Evolutionary conservation across 2,797 vertebrate genomes (phyloP), one percentile per base, ranked within the genome.

Genomic region (Acanthopagrus latus): DNA sequence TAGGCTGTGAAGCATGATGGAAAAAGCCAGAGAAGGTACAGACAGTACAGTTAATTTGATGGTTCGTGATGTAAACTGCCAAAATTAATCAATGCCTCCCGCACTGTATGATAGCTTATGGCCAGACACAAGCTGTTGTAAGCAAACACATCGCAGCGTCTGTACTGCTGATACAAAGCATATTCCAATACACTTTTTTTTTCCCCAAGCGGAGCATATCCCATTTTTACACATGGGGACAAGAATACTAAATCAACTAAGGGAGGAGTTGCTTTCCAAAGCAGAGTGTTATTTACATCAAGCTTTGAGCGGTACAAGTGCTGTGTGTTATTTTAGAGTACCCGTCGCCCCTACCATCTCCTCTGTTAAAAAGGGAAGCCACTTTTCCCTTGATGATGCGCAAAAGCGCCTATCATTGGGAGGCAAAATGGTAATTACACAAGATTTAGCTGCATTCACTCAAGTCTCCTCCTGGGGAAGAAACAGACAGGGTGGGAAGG

Each of bases 391-490:
- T 76, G 81, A 86, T 85, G 85, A 86, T 82, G 89, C 41, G 66
- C 86, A 89, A 82, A 89, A 84, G 88, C 12, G n/a, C 44, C 71
- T 47, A 87, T 90, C 84, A 84, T 84, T 76, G 74, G 73, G 66
- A 88, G 83, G 81, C 69, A 90, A 90, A 89, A 87, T 84, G 76
- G 86, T 91, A 92, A 91, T 94, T 89, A 90, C 77, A 83, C 65
- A 71, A 89, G 81, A 88, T 91, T 89, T 86, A 89, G 75, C 83
- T 76, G 81, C 76, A 86, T 89, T 89, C 80, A 76, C 76, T 89
- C 76, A 76, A 80, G 57, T 86, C 73, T 85, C 60, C 75, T 90
- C 80, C 47, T 52, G 82, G 77, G 78, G 58, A 74, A 78, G 78
- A 84, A 84, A 76, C 55, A 62, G 62, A 68, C 29, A 50, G 48